Evolutionary conservation across 2,113 vertebrate species (phyloP).

Genomic region (Chloropsis cyanopogon): DNA sequence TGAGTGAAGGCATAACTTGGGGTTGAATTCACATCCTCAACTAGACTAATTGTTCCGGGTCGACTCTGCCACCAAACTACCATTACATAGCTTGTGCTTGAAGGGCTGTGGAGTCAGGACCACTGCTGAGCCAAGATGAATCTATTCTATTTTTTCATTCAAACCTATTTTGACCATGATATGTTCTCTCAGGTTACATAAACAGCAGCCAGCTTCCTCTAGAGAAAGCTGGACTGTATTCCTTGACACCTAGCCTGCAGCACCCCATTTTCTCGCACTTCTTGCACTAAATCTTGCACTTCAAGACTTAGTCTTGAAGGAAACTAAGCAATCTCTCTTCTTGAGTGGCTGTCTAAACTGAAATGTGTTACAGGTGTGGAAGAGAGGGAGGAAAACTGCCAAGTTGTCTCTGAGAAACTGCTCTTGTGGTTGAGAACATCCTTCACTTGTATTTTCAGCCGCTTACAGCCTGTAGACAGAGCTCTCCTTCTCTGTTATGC

Average conservation of each 20-base stretch:
- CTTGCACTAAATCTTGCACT: neutral
- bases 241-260: neutral
- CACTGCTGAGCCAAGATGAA: neutral
- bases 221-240: neutral
- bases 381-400: neutral
- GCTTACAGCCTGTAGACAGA: neutral
- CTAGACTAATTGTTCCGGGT: neutral
- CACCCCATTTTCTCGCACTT: neutral
- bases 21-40: neutral
- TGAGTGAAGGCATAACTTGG: neutral
- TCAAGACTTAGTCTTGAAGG: neutral
- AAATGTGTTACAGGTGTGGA: neutral
- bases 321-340: neutral
- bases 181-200: neutral
- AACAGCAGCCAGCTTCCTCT: neutral
- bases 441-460: neutral
- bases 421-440: neutral
- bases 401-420: neutral
- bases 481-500: rapidly evolving
- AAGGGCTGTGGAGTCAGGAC: neutral
- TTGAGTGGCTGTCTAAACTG: neutral
- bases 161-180: neutral
- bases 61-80: neutral
- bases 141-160: neutral
- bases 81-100: rapidly evolving